These are phyloP conservation scores for Prunella fulvescens DNA, from an alignment of 2,113 vertebrate genomes.

Conservation along the genomic window DNA sequence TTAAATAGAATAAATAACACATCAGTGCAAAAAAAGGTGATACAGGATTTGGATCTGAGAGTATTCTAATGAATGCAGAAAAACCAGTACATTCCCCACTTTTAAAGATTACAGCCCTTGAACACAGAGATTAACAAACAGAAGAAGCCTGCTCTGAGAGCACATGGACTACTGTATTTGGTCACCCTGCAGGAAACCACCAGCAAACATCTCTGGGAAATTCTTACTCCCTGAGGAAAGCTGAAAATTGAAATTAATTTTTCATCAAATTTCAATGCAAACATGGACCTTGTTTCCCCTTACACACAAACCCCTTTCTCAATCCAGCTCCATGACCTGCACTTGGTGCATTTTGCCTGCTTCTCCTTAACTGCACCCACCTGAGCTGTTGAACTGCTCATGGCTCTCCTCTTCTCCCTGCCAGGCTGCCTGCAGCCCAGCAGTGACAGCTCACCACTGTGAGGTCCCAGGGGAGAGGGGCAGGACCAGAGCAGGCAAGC, in stretches of 20 bases:
- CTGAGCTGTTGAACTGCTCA: not conserved
- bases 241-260: not conserved
- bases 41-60: not conserved
- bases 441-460: not conserved
- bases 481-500: not conserved
- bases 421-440: not conserved
- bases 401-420: not conserved
- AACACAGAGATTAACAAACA: not conserved
- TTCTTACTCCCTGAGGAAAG: not conserved
- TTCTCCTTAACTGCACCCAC: not conserved
- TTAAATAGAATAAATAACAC: not conserved
- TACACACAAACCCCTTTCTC: not conserved
- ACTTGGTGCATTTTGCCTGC: not conserved
- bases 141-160: not conserved
- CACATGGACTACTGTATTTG: not conserved
- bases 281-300: not conserved
- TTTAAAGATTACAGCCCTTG: not conserved
- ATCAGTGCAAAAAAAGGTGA: not conserved
- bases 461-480: not conserved
- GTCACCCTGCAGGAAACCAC: not conserved
- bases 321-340: not conserved
- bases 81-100: not conserved
- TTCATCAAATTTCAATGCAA: not conserved
- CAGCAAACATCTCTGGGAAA: not conserved
- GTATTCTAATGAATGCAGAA: not conserved